Base-by-base conservation (phyloP, 2,113 vertebrate genomes). In the Larimichthys polyactis region DNA sequence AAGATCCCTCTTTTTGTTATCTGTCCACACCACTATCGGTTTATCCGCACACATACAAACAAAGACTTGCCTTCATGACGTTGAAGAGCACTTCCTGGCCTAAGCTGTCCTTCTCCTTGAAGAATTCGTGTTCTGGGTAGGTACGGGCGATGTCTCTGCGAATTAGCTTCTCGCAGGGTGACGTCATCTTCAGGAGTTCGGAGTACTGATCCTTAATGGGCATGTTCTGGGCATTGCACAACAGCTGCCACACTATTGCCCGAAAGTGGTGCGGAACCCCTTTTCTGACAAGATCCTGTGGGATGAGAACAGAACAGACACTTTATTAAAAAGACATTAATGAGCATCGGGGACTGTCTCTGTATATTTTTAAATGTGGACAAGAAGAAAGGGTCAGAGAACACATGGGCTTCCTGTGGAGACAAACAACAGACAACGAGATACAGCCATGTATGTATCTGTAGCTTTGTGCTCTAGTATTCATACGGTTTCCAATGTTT, bases 11-110 rank as follows among this genome's bases (percentile, higher is more conserved):
- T n/a, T 44, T 76, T 2, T 65, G 27, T 70, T 12, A 29, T 46
- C 17, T 66, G 58, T 51, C 49, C 27, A 78, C 58, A 70, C n/a
- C 4, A 32, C 49, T 10, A 77, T 40, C 55, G 19, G 32, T 43
- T 66, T 1, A 67, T 64, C 66, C 11, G n/a, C 24, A 32, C 1
- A 44, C 29, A 43, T 4, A 51, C 65, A 78, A 59, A 74, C 19
- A 43, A 10, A 17, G 52, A 11, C 93, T 86, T 90, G 97, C 98
- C 97, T 99, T 99, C 98, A 99, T 99, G 79, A 99, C 98, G n/a
- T 99, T 99, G 95, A 99, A 99, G 87, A 99, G 97, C 91, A 99
- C 98, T 76, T 99, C 98, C 88, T 99, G 98, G 15, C 98, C 98
- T 83, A 97, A 93, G 84, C 98, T 98, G 92, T 99, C 98, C 87